Conservation (phyloP, 2,888 invertebrate genomes). For the Microdon myrmicae region DNA sequence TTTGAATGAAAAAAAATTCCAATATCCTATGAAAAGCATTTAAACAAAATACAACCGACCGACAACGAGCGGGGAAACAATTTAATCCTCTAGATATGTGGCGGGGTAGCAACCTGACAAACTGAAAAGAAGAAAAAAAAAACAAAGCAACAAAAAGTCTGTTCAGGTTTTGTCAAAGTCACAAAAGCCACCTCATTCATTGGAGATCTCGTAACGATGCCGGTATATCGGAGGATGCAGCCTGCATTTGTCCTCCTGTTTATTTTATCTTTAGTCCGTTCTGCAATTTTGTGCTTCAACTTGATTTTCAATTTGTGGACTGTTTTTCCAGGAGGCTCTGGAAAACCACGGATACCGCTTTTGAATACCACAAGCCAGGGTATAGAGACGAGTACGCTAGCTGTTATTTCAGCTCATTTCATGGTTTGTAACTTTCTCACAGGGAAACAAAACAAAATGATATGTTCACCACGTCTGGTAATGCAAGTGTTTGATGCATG, state of each 20-base stretch:
- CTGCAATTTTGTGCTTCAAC: slow-evolving; percentile 44
- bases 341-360: slow-evolving; percentile 32
- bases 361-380: slow-evolving; percentile 21
- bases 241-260: slow-evolving; percentile 25
- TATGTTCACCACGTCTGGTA: no score
- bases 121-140: slow-evolving; percentile 9
- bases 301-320: slow-evolving; percentile 49
- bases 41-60: slow-evolving; percentile 34
- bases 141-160: slow-evolving; percentile 6
- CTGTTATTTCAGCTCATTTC: slow-evolving; percentile 48
- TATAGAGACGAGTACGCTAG: slow-evolving; percentile 22
- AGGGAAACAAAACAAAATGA: no score
- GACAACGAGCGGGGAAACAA: slow-evolving; percentile 22
- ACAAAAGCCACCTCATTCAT: slow-evolving; percentile 40
- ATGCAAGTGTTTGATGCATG: no score
- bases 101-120: slow-evolving; percentile 29
- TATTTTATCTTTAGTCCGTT: slow-evolving; percentile 21
- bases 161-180: slow-evolving; percentile 44
- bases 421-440: slow-evolving; percentile 47
- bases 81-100: slow-evolving; percentile 49
- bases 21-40: slow-evolving; percentile 45
- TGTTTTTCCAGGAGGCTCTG: slow-evolving; percentile 21
- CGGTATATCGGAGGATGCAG: slow-evolving; percentile 8
- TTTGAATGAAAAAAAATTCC: slow-evolving; percentile 25
- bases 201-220: slow-evolving; percentile 7